Evolutionary conservation across 2,888 invertebrate genomes (phyloP).

Genomic region (Sipunculus nudus): DNA sequence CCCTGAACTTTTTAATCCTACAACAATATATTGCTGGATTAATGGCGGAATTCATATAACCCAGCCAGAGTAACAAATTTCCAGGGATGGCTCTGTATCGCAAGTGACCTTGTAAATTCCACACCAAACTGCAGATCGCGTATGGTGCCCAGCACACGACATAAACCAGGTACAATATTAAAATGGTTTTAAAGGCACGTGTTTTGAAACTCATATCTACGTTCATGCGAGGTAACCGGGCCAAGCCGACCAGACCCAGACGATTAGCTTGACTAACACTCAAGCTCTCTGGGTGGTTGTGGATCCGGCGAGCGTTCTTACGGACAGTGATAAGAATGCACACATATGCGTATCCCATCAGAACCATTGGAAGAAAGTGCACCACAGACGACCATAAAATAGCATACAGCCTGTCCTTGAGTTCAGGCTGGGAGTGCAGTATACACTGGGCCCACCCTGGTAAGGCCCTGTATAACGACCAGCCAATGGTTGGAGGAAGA

Average conservation of each 20-base stretch:
- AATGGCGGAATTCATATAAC: constrained; percentile 50
- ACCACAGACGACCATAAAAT: constrained; percentile 33
- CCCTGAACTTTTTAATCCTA: constrained; percentile 51
- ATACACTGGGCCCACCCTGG: constrained; percentile 28
- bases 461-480: constrained; percentile 34
- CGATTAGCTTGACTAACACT: constrained; percentile 38
- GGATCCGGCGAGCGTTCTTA: constrained; percentile 40
- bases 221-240: constrained; percentile 16
- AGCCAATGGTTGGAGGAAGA: constrained; percentile 46
- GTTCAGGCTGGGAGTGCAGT: constrained; percentile 6
- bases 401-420: constrained; percentile 36
- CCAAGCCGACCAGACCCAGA: constrained; percentile 20
- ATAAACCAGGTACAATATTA: constrained; percentile 48
- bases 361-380: constrained; percentile 47
- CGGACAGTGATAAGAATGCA: constrained; percentile 49
- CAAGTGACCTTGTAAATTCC: constrained; percentile 22
- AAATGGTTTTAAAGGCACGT: constrained; percentile 55
- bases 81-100: constrained; percentile 21
- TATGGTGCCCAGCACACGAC: constrained; percentile 52
- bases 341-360: constrained; percentile 47
- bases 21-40: constrained; percentile 56
- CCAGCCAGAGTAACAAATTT: constrained; percentile 42
- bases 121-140: constrained; percentile 36
- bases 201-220: constrained; percentile 55
- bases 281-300: constrained; percentile 39